A percentile compares a stretch with the other conserved stretches of the same genome.
Conservation (phyloP, 1,140 invertebrate genomes). For the Aphaenogaster ashmeadi region DNA sequence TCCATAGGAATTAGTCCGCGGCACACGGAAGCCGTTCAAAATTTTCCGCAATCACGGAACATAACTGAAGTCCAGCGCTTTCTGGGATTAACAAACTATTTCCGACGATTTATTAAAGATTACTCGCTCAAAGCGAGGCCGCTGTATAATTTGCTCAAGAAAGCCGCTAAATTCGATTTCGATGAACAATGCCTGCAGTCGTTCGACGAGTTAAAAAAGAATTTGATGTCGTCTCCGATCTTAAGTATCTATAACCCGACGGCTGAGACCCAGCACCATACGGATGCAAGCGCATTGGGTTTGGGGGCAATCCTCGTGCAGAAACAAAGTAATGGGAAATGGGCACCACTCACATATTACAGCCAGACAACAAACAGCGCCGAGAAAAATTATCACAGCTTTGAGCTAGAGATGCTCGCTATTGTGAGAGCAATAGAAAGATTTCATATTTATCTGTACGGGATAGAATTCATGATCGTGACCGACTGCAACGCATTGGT, state of each 20-base stretch:
- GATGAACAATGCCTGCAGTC: too few relatives aligned
- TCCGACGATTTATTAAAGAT: slow-evolving; percentile 69
- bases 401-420: slow-evolving; percentile 1
- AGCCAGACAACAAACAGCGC: not conserved
- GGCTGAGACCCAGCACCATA: not conserved
- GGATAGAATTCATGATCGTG: not conserved
- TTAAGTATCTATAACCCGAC: not conserved
- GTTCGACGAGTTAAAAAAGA: not conserved
- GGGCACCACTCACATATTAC: not conserved
- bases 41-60: slow-evolving; percentile 4
- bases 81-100: slow-evolving; percentile 70
- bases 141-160: not conserved
- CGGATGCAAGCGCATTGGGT: not conserved
- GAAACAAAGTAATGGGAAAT: not conserved
- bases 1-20: too few relatives aligned
- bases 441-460: slow-evolving; percentile 25
- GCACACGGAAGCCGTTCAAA: not conserved
- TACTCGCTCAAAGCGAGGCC: not conserved
- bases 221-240: not conserved
- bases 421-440: not conserved
- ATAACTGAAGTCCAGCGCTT: slow-evolving; percentile 71
- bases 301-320: not conserved
- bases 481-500: not conserved
- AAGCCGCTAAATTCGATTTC: not conserved
- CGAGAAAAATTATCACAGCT: not conserved